phyloP scores from a whole-genome alignment of 2,797 vertebrate genomes.

The Pogonophryne albipinna region DNA sequence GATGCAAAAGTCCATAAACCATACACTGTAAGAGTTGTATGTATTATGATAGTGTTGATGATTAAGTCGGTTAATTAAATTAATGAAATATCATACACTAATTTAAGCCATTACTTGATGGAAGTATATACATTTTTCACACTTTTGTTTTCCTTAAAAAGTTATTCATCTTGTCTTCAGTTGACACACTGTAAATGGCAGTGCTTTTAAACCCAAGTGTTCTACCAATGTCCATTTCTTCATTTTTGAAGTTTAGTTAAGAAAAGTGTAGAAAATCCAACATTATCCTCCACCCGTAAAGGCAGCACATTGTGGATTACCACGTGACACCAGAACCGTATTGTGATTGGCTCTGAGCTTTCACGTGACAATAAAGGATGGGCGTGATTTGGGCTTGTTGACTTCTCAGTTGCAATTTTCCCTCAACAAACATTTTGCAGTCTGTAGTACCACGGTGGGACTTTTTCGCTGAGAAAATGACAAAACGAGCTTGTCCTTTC shows the following conservation, averaged over 20 bases:
- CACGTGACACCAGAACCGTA: constrained; percentile 14
- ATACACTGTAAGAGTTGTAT: background rate
- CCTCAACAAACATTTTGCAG: constrained; percentile 58
- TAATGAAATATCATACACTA: background rate
- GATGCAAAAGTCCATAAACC: background rate
- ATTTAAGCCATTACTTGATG: background rate
- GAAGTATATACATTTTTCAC: background rate
- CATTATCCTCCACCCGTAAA: background rate
- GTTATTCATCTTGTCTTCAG: background rate
- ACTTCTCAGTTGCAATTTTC: constrained; percentile 18
- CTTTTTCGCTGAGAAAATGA: constrained; percentile 71
- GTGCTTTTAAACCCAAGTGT: background rate
- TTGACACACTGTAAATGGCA: background rate
- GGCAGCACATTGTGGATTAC: background rate
- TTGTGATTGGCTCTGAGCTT: constrained; percentile 28
- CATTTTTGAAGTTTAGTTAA: rapidly evolving
- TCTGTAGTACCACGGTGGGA: rapidly evolving
- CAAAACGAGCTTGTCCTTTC: constrained; percentile 85
- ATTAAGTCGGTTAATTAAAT: background rate
- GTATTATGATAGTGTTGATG: background rate
- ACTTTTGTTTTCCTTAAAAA: background rate
- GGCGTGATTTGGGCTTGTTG: constrained; percentile 54
- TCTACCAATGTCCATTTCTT: background rate
- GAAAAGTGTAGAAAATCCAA: rapidly evolving
- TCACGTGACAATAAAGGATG: constrained; percentile 51